A percentile compares a stretch with the other conserved stretches of the same genome.
Conservation (phyloP, 1,140 invertebrate species). For the Drosophila santomea region DNA sequence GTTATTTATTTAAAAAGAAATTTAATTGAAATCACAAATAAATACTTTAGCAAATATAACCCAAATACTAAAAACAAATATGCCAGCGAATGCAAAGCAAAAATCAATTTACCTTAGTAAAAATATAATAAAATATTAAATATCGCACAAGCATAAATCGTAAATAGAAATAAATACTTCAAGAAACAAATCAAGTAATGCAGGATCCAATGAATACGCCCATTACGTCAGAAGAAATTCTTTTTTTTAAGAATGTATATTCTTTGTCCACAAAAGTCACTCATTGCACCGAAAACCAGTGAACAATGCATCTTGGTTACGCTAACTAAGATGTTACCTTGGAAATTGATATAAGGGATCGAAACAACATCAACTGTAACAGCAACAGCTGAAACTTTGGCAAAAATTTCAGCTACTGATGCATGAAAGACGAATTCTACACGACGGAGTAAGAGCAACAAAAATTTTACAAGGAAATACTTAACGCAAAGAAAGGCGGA, state of each 20-base stretch:
- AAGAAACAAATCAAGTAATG: constrained; percentile 15
- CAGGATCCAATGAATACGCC: background rate
- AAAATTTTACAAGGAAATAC: constrained; percentile 67
- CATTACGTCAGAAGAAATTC: constrained; percentile 8
- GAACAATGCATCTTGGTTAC: constrained; percentile 41
- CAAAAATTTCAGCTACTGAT: constrained; percentile 17
- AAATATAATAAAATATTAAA: constrained; percentile 22
- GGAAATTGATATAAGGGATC: background rate
- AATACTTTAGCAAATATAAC: constrained; percentile 46
- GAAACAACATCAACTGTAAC: background rate
- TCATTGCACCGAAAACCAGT: constrained; percentile 56
- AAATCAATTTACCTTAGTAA: constrained; percentile 39
- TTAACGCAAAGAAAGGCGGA: constrained; percentile 23
- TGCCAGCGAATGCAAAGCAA: constrained; percentile 28
- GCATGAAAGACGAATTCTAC: constrained; percentile 61
- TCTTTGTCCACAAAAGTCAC: background rate
- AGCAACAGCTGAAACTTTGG: constrained; percentile 8
- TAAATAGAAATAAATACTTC: background rate
- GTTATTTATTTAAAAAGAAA: constrained; percentile 46
- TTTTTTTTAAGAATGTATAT: background rate
- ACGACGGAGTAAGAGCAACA: constrained; percentile 25
- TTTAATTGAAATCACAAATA: constrained; percentile 61
- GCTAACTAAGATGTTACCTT: background rate
- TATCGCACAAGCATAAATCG: background rate
- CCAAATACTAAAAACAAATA: constrained; percentile 17